Conservation (phyloP, 2,113 vertebrate genomes). For the Lophius piscatorius region DNA sequence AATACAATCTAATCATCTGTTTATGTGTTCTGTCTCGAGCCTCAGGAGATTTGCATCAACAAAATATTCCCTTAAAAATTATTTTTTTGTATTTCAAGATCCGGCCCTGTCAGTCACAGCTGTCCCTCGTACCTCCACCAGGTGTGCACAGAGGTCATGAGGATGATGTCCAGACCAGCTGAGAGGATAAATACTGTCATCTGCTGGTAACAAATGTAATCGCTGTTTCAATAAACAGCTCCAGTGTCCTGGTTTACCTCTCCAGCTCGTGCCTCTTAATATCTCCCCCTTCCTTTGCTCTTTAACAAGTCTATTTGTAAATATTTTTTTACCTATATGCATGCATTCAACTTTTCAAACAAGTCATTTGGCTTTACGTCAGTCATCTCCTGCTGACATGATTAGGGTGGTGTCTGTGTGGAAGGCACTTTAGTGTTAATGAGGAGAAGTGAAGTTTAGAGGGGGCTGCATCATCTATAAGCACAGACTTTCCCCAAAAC, state of each 20-base stretch:
- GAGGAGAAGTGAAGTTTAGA: too few relatives aligned
- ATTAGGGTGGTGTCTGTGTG: too few relatives aligned
- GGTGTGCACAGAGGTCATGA: conserved; percentile 53
- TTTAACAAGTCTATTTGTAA: not conserved
- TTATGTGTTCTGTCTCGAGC: not conserved
- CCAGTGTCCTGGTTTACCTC: too few relatives aligned
- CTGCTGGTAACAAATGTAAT: conserved; percentile 72
- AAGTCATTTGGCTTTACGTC: not conserved
- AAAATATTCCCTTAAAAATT: not conserved
- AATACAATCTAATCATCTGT: not conserved
- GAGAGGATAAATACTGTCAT: conserved; percentile 74
- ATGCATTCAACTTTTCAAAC: conserved; percentile 6
- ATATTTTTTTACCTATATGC: not conserved
- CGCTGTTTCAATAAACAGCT: conserved; percentile 30
- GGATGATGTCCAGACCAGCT: conserved; percentile 47
- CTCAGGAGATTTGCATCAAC: not conserved
- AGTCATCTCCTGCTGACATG: not conserved
- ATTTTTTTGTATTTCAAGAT: not conserved
- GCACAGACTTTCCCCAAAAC: too few relatives aligned
- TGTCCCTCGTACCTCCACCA: conserved; percentile 52
- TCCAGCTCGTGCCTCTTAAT: not conserved
- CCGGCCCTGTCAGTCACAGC: conserved; percentile 10
- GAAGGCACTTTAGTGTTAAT: too few relatives aligned
- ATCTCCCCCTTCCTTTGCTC: not conserved
- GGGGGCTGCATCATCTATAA: too few relatives aligned